Evolutionary conservation across 2,797 vertebrate genomes (phyloP), one percentile per base, ranked within the genome.

Genomic region (Oreonectes daqikongensis): DNA sequence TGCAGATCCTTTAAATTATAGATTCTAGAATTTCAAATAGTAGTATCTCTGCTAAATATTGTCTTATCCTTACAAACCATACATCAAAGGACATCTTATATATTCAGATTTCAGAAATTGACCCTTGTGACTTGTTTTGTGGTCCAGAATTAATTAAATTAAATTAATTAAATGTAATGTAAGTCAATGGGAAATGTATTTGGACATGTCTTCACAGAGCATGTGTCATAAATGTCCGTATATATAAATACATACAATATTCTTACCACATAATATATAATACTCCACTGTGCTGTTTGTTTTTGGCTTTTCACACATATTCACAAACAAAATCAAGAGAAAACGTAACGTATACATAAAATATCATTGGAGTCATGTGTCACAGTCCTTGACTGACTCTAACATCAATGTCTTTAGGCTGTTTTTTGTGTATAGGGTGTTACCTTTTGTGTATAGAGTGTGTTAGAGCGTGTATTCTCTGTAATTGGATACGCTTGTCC

Each of bases 401-500:
- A 17, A n/a, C 50, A 22, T 44, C 8, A 18, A 12, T 57, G 4
- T 22, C 24, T 30, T 35, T 24, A 3, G 22, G 30, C 66, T 69
- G 55, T 60, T 77, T 22, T 64, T 42, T 40, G 17, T 20, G 46
- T 50, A 9, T 9, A 20, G 46, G 46, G 46, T 20, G 46, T 50
- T 20, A 50, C 46, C 32, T 12, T 38, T 4, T 60, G 35, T 59
- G 30, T 74, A 26, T 52, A 52, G 48, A 63, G 42, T 74, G 69
- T 77, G 53, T 2, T 11, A 20, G 40, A 61, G 32, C 72, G 20
- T 68, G 26, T 55, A 66, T 77, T 26, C 18, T 67, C 7, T 75
- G 52, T 61, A 69, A 63, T 26, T 69, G 55, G 66, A 77, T 69
- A 69, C 28, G 35, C 64, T 35, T 15, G 2, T 68, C 26, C 53